Evolutionary conservation across 2,888 invertebrate genomes (phyloP).

Genomic region (Diadromus collaris): DNA sequence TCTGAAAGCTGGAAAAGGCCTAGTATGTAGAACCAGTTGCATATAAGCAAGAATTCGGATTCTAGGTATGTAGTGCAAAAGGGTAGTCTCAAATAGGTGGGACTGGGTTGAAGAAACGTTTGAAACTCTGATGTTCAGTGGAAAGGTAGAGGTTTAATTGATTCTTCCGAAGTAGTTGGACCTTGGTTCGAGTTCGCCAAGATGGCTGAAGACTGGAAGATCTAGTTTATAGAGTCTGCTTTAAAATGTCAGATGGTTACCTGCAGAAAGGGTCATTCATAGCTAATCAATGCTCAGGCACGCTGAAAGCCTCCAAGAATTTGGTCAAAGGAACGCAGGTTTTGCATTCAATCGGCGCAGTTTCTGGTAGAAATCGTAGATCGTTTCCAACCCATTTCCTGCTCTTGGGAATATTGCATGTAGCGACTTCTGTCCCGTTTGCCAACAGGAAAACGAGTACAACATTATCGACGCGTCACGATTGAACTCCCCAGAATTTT

Average conservation of each 20-base stretch:
- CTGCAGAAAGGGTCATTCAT: background rate
- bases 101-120: background rate
- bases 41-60: constrained; percentile 70
- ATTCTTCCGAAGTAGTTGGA: background rate
- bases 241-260: background rate
- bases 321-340: background rate
- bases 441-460: background rate
- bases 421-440: background rate
- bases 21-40: no score
- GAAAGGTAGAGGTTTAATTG: background rate
- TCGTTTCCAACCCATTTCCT: background rate
- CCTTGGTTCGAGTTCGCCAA: background rate
- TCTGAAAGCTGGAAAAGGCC: no score
- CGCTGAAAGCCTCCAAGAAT: background rate
- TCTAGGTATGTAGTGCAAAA: constrained; percentile 50
- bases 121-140: background rate
- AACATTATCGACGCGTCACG: background rate
- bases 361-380: background rate
- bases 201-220: no score
- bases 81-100: constrained; percentile 1
- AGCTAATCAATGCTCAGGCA: background rate
- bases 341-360: background rate
- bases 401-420: background rate
- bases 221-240: background rate
- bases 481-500: constrained; percentile 25